Conservation (phyloP, 2,888 invertebrate species). For the Ganaspis brasiliensis region DNA sequence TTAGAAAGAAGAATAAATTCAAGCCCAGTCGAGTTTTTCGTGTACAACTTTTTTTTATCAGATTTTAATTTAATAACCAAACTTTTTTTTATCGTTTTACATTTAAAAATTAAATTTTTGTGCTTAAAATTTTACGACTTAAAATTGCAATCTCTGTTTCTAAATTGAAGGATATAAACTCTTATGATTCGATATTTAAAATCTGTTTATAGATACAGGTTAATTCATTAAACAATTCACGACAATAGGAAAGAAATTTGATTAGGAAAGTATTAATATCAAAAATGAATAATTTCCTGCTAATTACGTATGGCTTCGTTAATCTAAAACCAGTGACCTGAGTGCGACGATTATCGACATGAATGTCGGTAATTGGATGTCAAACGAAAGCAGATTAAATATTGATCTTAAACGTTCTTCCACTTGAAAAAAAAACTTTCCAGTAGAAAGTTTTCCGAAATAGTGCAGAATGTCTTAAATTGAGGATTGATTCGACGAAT, state of each 20-base stretch:
- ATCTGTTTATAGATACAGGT: no score
- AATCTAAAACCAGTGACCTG: slow-evolving; percentile 36
- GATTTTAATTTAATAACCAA: not conserved
- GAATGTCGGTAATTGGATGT: slow-evolving; percentile 34
- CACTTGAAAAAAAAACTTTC: not conserved
- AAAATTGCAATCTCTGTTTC: no score
- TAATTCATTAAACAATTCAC: no score
- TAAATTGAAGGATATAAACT: no score
- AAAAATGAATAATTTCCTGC: slow-evolving; percentile 5
- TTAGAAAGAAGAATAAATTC: not conserved
- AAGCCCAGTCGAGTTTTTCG: not conserved
- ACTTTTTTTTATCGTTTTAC: no score
- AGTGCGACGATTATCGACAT: slow-evolving; percentile 37
- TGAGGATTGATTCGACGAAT: not conserved
- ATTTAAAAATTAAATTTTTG: no score
- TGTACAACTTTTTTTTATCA: not conserved
- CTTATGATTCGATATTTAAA: no score
- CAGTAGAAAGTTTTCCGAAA: not conserved
- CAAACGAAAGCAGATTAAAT: slow-evolving; percentile 36
- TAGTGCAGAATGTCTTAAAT: not conserved
- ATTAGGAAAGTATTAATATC: not conserved
- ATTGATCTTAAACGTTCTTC: slow-evolving; percentile 33
- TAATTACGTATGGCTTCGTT: slow-evolving; percentile 19
- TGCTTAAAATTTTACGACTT: no score
- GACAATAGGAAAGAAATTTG: no score